Conservation (phyloP, 2,888 invertebrate species). For the Acleris laterana region DNA sequence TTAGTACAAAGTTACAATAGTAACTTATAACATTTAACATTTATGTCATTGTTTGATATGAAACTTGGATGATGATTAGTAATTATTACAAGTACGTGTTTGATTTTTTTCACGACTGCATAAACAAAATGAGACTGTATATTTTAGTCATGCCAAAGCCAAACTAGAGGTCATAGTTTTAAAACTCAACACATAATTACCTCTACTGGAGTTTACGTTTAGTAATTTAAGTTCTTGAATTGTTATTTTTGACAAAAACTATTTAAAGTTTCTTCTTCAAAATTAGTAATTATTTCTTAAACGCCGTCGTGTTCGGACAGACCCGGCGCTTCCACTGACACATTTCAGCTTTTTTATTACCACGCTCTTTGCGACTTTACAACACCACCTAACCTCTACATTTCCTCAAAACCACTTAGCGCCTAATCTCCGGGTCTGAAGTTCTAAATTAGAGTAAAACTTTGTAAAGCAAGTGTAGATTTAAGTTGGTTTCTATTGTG, state of each 20-base stretch:
- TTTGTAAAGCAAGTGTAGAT: constrained; percentile 1
- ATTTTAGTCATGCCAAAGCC: no score
- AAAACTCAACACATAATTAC: no score
- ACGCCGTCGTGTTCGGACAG: constrained; percentile 8
- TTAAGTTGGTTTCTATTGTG: constrained; percentile 54
- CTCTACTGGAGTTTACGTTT: no score
- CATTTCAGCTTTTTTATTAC: constrained; percentile 84
- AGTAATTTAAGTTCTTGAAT: neutral
- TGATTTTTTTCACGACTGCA: no score
- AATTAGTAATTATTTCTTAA: neutral
- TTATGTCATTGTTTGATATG: no score
- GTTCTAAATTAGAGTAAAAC: constrained; percentile 38
- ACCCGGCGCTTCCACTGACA: constrained; percentile 76
- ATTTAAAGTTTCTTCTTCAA: neutral
- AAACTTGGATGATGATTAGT: no score
- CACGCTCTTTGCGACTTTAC: constrained; percentile 79
- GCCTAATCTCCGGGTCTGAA: constrained; percentile 35
- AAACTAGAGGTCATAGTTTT: no score
- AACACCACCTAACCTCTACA: constrained; percentile 45
- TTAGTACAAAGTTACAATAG: no score
- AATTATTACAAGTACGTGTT: no score
- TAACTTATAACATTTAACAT: no score
- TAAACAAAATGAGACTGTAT: no score
- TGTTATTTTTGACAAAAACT: neutral
- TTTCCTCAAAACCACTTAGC: constrained; percentile 1